phyloP scores from a whole-genome alignment of 2,113 vertebrate species.

The Xiphias gladius region DNA sequence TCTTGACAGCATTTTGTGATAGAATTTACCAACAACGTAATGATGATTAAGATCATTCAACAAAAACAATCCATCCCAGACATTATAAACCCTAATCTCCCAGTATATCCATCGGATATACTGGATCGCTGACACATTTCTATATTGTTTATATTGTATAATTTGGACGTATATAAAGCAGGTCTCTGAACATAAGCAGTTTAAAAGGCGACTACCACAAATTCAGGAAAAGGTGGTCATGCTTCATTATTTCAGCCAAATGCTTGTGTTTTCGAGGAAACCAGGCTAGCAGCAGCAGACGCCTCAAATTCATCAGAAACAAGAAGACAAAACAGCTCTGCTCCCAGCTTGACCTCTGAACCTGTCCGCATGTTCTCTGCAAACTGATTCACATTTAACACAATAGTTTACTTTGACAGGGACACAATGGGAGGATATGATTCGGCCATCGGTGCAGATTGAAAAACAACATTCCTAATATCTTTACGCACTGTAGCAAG shows the following conservation, averaged over 20 bases:
- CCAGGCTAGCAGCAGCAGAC: constrained; percentile 10
- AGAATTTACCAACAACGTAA: constrained; percentile 31
- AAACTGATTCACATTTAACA: constrained; percentile 56
- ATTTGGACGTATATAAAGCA: constrained; percentile 26
- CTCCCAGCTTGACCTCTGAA: constrained; percentile 62
- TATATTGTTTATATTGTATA: not conserved
- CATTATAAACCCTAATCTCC: constrained; percentile 45
- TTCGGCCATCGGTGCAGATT: constrained; percentile 54
- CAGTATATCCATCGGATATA: constrained; percentile 2
- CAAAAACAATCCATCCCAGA: constrained; percentile 27
- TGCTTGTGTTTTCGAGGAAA: constrained; percentile 29
- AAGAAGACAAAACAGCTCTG: constrained; percentile 65
- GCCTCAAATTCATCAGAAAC: constrained; percentile 19
- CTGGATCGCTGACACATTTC: constrained; percentile 28
- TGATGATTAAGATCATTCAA: constrained; percentile 23
- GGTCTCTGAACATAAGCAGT: constrained; percentile 35
- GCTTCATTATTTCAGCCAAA: constrained; percentile 42
- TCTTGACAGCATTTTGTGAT: constrained; percentile 33
- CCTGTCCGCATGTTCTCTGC: constrained; percentile 31
- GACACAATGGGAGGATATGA: constrained; percentile 65
- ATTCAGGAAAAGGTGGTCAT: constrained; percentile 18
- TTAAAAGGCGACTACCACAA: constrained; percentile 33
- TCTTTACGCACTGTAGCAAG: constrained; percentile 59
- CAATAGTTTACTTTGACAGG: constrained; percentile 61
- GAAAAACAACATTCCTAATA: constrained; percentile 69